Evolutionary conservation across 2,888 invertebrate genomes (phyloP), one percentile per base, ranked within the genome.

Genomic region (Oscheius sp.): DNA sequence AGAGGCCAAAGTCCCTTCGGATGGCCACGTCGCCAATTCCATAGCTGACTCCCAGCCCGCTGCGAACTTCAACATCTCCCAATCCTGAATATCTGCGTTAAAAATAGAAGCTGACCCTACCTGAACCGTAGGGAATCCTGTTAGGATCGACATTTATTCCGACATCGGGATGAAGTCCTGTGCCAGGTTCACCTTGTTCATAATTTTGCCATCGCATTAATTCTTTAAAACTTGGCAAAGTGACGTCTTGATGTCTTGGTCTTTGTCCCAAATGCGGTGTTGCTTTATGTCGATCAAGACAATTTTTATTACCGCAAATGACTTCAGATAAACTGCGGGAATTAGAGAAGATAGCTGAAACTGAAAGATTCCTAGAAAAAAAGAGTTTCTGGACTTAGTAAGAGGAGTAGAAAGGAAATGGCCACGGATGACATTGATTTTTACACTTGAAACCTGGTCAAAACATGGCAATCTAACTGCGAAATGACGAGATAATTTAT

Each of bases 21-120:
- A 76, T 74, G 7, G 64, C 77, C 13, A 83, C 55, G 1, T 77
- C 76, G 9, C 83, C 83, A 45, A 76, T 72, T 0, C 78, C 78
- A 49, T 80, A 71, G 53, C 74, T 75, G 1, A 83, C 77, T 13
- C 82, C 83, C 25, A 83, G 61, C 1, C 78, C 81, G 0, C 78
- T 81, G 52, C 66, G 59, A 53, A 83, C 77, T n/a, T 73, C 82
- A 43, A 83, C 78, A 59, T 83, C 79, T 13, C 83, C 83, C 18
- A 83, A 74, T 13, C 83, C 83, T 82, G 56, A n/a, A 35, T 3
- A 9, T 9, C 9, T 35, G n/a, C n/a, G 2, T 7, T 41, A 49
- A 45, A 21, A 41, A 9, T 16, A 3, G 35, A 9, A 35, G 35
- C 5, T 6, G 35, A 35, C 13, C 55, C 52, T 16, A 77, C 79